phyloP scores from a whole-genome alignment of 2,113 vertebrate species.

The Microcebus murinus region DNA sequence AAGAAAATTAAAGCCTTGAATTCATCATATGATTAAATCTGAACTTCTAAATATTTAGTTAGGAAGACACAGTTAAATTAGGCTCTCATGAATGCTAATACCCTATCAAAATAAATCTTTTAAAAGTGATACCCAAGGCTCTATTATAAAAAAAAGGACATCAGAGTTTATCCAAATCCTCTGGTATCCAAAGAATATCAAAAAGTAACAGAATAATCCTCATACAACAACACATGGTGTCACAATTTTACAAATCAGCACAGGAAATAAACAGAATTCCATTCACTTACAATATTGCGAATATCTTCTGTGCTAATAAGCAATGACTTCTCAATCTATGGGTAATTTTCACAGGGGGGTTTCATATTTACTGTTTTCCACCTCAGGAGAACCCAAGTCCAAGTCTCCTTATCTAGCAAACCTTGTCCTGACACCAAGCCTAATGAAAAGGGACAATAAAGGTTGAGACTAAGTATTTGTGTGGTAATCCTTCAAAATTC shows the following conservation, averaged over 20 bases:
- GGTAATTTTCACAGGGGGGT: not conserved
- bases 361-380: not conserved
- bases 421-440: not conserved
- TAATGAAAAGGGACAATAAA: not conserved
- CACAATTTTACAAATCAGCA: not conserved
- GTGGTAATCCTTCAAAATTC: not conserved
- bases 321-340: not conserved
- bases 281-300: not conserved
- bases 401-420: not conserved
- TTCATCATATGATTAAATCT: constrained; percentile 67
- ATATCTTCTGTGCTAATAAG: not conserved
- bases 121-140: constrained; percentile 73
- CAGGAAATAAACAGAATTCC: not conserved
- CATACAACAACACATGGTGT: not conserved
- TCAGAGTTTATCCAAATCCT: constrained; percentile 24
- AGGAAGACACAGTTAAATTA: constrained; percentile 53
- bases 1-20: constrained; percentile 62
- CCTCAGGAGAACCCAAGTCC: not conserved
- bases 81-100: constrained; percentile 59
- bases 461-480: not conserved
- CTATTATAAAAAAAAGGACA: constrained; percentile 70
- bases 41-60: constrained; percentile 78
- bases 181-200: not conserved
- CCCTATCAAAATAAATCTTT: constrained; percentile 69
- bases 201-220: not conserved